These are phyloP conservation scores for Arbacia lixula DNA, from an alignment of 53 echinoderm and acorn worm species.

Conservation along the genomic window DNA sequence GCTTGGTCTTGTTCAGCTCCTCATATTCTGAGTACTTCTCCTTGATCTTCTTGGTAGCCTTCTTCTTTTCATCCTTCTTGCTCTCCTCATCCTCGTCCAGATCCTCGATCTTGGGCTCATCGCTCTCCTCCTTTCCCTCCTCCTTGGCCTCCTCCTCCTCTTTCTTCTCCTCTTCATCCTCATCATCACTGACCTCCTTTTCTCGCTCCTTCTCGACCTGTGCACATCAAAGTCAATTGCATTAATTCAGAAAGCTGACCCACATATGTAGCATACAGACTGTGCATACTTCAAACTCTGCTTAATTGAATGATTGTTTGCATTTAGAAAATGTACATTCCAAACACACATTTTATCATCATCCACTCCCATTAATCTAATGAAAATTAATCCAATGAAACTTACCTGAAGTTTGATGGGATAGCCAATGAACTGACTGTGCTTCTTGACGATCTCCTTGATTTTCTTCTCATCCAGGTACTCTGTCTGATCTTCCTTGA, in stretches of 20 bases:
- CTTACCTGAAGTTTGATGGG: constrained; percentile 88
- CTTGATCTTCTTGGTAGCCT: constrained; percentile 87
- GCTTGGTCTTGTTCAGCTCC: constrained; percentile 95
- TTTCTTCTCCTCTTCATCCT: constrained; percentile 73
- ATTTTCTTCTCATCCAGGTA: constrained; percentile 86
- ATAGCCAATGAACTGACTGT: constrained; percentile 99
- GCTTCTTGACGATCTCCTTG: constrained; percentile 94
- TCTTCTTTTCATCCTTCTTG: constrained; percentile 75
- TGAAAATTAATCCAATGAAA: background rate
- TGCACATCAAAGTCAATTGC: too few species aligned
- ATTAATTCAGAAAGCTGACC: too few species aligned
- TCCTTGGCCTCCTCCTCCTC: constrained; percentile 59
- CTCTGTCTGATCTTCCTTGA: constrained; percentile 95
- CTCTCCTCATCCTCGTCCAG: constrained; percentile 69
- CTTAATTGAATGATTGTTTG: too few species aligned
- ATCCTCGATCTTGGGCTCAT: constrained; percentile 61
- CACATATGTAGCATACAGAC: too few species aligned
- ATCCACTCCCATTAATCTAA: background rate
- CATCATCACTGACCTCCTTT: constrained; percentile 90
- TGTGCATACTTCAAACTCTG: too few species aligned
- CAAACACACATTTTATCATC: background rate
- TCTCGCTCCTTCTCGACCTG: constrained; percentile 92
- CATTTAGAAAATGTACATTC: too few species aligned
- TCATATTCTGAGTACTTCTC: constrained; percentile 96
- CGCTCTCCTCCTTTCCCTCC: constrained; percentile 66